Evolutionary conservation across 1,140 invertebrate species (phyloP), one percentile per base, ranked within the genome.

Genomic region (Rhyacophila brunnea): DNA sequence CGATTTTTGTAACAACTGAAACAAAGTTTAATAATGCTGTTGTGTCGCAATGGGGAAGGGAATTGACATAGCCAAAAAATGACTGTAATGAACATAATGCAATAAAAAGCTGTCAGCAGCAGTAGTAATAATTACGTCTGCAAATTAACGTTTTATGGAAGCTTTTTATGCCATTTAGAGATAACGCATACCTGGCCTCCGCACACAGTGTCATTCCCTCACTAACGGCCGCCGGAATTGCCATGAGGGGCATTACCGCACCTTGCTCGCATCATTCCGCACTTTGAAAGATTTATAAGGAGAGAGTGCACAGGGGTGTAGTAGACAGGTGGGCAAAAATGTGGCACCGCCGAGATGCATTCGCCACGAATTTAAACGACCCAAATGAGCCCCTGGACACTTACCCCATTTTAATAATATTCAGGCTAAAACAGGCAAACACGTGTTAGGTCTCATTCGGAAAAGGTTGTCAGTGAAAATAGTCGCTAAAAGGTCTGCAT

Each of bases 261-360:
- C 17, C 42, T 15, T n/a, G 38, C 40, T 46, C 5, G 38, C 40
- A 58, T 58, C 55, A 50, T 45, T 58, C 18, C 40, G 36, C 47
- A 58, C 46, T 58, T 58, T 49, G 46, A 44, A 45, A 58, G 54
- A 57, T 57, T 57, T 57, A 57, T 57, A 46, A 45, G 35, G 19
- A 57, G 11, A 34, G 35, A 42, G 35, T 48, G 54, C 54, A 57
- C 2, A 15, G 45, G 10, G 45, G 19, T 46, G 44, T n/a, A 18
- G 13, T 28, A 13, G 18, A 38, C 44, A n/a, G 28, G 40, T 23
- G 23, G 47, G 38, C 13, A 36, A 58, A 58, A 44, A 40, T 50
- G 40, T 44, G 55, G 40, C 44, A 14, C 47, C 55, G 28, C 34
- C 13, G 45, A 48, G 54, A 57, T 42, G 28, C 54, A 48, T 57